Evolutionary conservation across 2,888 invertebrate genomes (phyloP).

Genomic region (Orthosia incerta): DNA sequence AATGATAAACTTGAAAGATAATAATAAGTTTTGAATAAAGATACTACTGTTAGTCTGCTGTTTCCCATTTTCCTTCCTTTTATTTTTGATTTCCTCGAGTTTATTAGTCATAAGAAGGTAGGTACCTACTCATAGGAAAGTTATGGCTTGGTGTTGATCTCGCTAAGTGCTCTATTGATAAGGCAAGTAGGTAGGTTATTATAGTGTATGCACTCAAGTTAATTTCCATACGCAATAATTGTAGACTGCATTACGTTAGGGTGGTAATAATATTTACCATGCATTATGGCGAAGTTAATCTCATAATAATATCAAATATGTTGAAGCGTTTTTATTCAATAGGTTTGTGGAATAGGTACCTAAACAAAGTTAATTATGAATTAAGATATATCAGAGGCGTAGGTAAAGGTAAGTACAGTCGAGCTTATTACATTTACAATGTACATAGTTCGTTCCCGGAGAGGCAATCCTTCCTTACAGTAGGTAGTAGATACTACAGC

Average conservation of each 20-base stretch:
- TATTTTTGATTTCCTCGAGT: background rate
- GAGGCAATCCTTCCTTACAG: too few relatives aligned
- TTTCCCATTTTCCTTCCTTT: slow-evolving; percentile 17
- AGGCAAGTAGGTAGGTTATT: background rate
- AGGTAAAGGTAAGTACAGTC: too few relatives aligned
- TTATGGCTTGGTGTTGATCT: slow-evolving; percentile 24
- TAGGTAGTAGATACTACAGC: too few relatives aligned
- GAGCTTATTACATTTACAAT: too few relatives aligned
- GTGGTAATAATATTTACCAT: slow-evolving; percentile 25
- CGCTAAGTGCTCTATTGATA: slow-evolving; percentile 29
- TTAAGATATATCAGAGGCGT: too few relatives aligned
- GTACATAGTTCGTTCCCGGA: too few relatives aligned
- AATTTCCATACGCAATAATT: slow-evolving; percentile 46
- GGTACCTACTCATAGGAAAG: background rate
- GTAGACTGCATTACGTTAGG: slow-evolving; percentile 10
- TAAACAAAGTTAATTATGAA: too few relatives aligned
- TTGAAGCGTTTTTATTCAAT: background rate
- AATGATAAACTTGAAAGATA: slow-evolving; percentile 44
- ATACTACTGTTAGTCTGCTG: background rate
- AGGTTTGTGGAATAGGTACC: background rate
- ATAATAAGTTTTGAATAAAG: background rate
- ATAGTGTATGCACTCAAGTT: slow-evolving; percentile 14
- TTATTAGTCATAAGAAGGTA: background rate
- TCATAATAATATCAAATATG: background rate
- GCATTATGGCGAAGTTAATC: slow-evolving; percentile 1